phyloP scores from a whole-genome alignment of 2,888 invertebrate species.

The Saturnia japonica region DNA sequence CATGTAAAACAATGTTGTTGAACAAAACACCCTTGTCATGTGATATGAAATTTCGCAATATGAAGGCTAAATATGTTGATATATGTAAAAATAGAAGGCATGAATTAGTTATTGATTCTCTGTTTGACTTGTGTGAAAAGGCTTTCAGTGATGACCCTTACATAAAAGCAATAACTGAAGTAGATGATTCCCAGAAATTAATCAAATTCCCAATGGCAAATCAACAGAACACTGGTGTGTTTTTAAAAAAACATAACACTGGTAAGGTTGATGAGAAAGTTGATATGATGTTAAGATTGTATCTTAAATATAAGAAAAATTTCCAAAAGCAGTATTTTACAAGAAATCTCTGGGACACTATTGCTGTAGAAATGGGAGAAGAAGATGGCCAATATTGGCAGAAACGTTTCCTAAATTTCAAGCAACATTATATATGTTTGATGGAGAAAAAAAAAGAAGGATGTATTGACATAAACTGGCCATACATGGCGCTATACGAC shows the following conservation, averaged over 20 bases:
- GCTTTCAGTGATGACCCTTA: constrained; percentile 60
- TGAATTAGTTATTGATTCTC: constrained; percentile 29
- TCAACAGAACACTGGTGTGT: constrained; percentile 36
- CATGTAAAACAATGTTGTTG: constrained; percentile 67
- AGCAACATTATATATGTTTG: constrained; percentile 67
- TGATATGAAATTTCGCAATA: constrained; percentile 52
- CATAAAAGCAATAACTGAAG: constrained; percentile 20
- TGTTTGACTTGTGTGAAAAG: constrained; percentile 59
- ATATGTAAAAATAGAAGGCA: constrained; percentile 28
- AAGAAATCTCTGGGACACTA: constrained; percentile 65
- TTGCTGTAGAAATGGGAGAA: constrained; percentile 63
- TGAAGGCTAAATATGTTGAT: constrained; percentile 56
- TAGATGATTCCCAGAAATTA: neutral
- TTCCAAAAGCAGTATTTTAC: constrained; percentile 54
- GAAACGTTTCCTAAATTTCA: constrained; percentile 68
- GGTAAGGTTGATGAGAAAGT: constrained; percentile 54
- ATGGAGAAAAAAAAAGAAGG: constrained; percentile 55
- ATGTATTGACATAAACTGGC: constrained; percentile 56
- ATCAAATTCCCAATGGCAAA: constrained; percentile 15
- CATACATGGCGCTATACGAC: constrained; percentile 65
- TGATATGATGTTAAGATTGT: constrained; percentile 59
- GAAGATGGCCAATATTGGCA: constrained; percentile 70
- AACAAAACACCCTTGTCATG: constrained; percentile 57
- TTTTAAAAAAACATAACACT: constrained; percentile 46
- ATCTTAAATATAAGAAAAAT: constrained; percentile 59